Percentiles rank a stretch among this genome's conserved stretches.
Conservation (phyloP, 92 coral and sea anemone species). For the Epizoanthus scotinus region DNA sequence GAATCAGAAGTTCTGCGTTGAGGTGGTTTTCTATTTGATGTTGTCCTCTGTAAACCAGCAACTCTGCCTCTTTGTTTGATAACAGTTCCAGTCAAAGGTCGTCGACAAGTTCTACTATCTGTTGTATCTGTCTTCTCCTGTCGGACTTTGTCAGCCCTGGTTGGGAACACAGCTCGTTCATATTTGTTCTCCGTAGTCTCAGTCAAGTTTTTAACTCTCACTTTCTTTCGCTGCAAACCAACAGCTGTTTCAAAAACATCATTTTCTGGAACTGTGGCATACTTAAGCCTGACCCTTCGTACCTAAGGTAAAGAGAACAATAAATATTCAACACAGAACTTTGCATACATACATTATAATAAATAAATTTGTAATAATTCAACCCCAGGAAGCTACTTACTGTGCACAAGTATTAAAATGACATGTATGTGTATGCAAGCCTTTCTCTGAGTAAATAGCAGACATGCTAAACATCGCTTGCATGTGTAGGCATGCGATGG, state of each 20-base stretch:
- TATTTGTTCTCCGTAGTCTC: neutral
- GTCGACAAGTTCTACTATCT: neutral
- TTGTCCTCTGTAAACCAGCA: slow-evolving; percentile 6
- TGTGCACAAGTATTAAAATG: too few species aligned
- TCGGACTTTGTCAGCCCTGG: neutral
- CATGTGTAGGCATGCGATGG: too few species aligned
- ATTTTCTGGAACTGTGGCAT: slow-evolving; percentile 41
- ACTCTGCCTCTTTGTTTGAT: neutral
- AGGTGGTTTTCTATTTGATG: neutral
- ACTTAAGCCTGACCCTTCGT: slow-evolving; percentile 43
- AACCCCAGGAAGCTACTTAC: too few species aligned
- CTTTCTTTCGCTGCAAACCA: slow-evolving; percentile 4
- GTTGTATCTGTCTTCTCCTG: neutral
- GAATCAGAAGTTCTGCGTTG: slow-evolving; percentile 19
- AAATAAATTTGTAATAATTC: too few species aligned
- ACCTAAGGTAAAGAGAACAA: neutral
- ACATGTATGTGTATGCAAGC: too few species aligned
- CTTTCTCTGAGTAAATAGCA: too few species aligned
- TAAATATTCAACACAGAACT: neutral
- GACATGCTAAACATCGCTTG: too few species aligned
- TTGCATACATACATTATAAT: too few species aligned
- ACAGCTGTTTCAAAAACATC: neutral
- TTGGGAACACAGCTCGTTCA: slow-evolving; percentile 18
- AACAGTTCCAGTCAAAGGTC: neutral
- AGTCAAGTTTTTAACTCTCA: slow-evolving; percentile 31